Base-by-base conservation (phyloP, 1,140 invertebrate species). In the Drosophila chauvacae region DNA sequence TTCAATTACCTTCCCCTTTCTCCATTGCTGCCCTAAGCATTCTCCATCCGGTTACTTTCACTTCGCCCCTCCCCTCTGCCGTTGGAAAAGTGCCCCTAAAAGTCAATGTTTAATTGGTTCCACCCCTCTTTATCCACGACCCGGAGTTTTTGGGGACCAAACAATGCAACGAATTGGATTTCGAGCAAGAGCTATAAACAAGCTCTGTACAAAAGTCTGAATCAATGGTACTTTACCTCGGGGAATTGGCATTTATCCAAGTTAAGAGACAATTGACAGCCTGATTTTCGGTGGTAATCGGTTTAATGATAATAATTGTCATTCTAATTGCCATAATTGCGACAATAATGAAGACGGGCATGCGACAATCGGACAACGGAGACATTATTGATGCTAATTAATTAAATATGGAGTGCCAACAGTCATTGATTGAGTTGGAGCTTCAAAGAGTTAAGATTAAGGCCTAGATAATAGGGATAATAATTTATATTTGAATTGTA, bases 31-130 rank as follows among this genome's bases (percentile, higher is more conserved):
- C 44, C 23, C 42, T 45, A 41, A 16, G 18, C 20, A 23, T 11
- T n/a, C 9, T n/a, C 57, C 37, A 18, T 1, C 11, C 14, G 16
- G 37, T 11, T n/a, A 56, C 69, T 71, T 70, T 41, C 65, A 47
- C 42, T 58, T 35, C 4, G 3, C n/a, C 28, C 20, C 18, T 14
- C 28, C 20, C 18, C n/a, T 13, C 2, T 18, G 30, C 3, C 5
- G 2, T 51, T 11, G 42, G 16, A 50, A 23, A n/a, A 66, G 64
- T 64, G 41, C 10, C 23, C 47, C 60, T 44, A 47, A 69, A 69
- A 70, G 63, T 70, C 66, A 45, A 35, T 37, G 69, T 73, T 73
- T 73, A 73, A 73, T 73, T 72, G 55, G 70, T 26, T 60, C 6
- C 53, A 16, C 44, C 41, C 48, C 35, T 51, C n/a, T n/a, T n/a